Evolutionary conservation across 1,140 invertebrate species (phyloP).

Genomic region (Lerema accius): DNA sequence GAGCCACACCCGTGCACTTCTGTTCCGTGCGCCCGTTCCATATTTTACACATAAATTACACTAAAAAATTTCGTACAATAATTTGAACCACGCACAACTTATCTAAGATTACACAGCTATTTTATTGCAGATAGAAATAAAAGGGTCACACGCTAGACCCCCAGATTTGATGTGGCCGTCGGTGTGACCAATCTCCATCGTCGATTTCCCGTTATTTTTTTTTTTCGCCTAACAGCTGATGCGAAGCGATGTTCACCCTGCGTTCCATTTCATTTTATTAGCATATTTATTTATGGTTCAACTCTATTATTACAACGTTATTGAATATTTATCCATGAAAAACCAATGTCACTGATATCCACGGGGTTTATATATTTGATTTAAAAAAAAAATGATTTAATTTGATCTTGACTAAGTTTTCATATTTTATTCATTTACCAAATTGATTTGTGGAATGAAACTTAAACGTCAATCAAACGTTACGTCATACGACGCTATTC

Average conservation of each 20-base stretch:
- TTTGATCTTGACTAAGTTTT: neutral
- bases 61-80: slow-evolving; percentile 70
- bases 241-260: slow-evolving; percentile 62
- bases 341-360: neutral
- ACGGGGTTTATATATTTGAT: neutral
- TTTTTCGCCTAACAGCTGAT: slow-evolving; percentile 76
- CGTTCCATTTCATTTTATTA: slow-evolving; percentile 52
- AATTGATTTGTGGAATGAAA: slow-evolving; percentile 29
- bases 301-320: neutral
- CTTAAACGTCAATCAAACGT: slow-evolving; percentile 37
- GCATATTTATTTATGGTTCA: neutral
- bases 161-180: slow-evolving; percentile 82
- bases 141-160: slow-evolving; percentile 80
- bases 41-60: slow-evolving; percentile 78
- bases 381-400: neutral
- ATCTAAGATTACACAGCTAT: slow-evolving; percentile 79
- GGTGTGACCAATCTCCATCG: slow-evolving; percentile 78
- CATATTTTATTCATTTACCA: neutral
- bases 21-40: slow-evolving; percentile 79
- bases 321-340: neutral
- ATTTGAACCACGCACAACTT: slow-evolving; percentile 65
- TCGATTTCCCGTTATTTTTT: slow-evolving; percentile 79
- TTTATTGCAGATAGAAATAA: slow-evolving; percentile 81
- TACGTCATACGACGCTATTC: slow-evolving; percentile 47
- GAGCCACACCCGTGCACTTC: slow-evolving; percentile 86